A percentile compares a stretch with the other conserved stretches of the same genome.
These are phyloP conservation scores for Hypena proboscidalis DNA, from an alignment of 2,888 invertebrate species.

Conservation along the genomic window DNA sequence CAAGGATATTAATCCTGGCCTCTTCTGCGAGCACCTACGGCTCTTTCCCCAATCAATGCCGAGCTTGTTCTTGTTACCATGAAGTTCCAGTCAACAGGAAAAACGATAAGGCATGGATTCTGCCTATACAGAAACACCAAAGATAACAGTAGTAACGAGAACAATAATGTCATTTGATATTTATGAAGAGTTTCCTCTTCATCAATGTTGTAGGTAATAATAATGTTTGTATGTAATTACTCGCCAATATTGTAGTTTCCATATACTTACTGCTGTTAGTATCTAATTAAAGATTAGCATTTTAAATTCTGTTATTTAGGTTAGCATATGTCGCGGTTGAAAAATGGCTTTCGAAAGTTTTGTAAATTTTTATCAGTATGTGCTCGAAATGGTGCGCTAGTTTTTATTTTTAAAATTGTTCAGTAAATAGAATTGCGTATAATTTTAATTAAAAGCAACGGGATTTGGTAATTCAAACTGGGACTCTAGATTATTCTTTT, in stretches of 20 bases:
- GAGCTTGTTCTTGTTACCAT: neutral
- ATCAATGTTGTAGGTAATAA: no score
- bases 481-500: no score
- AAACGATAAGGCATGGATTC: slow-evolving; percentile 1
- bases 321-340: slow-evolving; percentile 23
- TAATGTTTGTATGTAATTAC: no score
- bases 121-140: neutral
- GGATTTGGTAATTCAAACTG: no score
- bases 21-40: no score
- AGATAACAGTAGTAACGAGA: neutral
- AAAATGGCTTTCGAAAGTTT: slow-evolving; percentile 29
- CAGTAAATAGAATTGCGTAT: no score
- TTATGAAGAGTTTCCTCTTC: no score
- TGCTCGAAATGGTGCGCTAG: slow-evolving; percentile 2
- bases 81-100: neutral
- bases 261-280: no score
- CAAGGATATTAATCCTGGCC: no score
- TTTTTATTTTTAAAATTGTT: neutral
- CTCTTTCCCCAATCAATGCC: no score
- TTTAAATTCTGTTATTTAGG: slow-evolving; percentile 16
- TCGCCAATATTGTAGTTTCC: no score
- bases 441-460: no score
- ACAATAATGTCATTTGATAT: neutral
- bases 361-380: slow-evolving; percentile 6
- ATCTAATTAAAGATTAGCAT: slow-evolving; percentile 9